A percentile compares a stretch with the other conserved stretches of the same genome.
These are phyloP conservation scores for Agonopterix heracliana DNA, from an alignment of 2,888 invertebrate genomes.

Conservation along the genomic window DNA sequence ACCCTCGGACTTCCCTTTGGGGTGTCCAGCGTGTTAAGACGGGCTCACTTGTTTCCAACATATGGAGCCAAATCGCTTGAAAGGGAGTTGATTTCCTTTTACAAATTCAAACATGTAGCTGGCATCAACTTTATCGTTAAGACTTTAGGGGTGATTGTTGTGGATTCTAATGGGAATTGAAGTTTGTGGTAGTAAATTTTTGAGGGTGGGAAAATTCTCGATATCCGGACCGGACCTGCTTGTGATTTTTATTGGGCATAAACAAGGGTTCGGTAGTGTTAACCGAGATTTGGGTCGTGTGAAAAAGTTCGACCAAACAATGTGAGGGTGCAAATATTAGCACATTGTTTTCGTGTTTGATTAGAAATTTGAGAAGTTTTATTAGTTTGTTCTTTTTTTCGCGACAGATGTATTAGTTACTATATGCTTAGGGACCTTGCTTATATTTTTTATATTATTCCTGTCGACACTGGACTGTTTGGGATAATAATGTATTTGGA, in stretches of 20 bases:
- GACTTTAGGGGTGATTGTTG: neutral
- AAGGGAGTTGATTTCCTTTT: constrained; percentile 35
- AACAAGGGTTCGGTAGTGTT: constrained; percentile 54
- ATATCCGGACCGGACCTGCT: constrained; percentile 65
- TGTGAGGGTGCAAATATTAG: constrained; percentile 31
- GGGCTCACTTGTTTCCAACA: constrained; percentile 66
- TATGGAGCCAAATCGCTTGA: constrained; percentile 60
- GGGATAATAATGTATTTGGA: too few relatives aligned
- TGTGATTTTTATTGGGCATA: constrained; percentile 69
- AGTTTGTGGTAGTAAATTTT: constrained; percentile 40
- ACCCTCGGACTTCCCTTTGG: constrained; percentile 61
- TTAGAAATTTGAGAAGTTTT: constrained; percentile 34
- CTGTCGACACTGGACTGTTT: too few relatives aligned
- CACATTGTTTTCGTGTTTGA: constrained; percentile 32
- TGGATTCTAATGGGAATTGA: constrained; percentile 10
- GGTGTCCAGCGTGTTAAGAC: constrained; percentile 68
- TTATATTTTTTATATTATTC: too few relatives aligned
- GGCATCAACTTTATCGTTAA: neutral
- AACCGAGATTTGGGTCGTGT: constrained; percentile 48
- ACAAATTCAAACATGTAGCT: constrained; percentile 12
- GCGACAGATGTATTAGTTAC: too few relatives aligned
- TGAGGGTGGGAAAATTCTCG: constrained; percentile 61
- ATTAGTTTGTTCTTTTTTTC: constrained; percentile 19
- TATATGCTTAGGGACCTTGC: too few relatives aligned
- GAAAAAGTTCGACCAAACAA: constrained; percentile 55